phyloP scores from a whole-genome alignment of 2,113 vertebrate genomes.

The Serinus canaria region DNA sequence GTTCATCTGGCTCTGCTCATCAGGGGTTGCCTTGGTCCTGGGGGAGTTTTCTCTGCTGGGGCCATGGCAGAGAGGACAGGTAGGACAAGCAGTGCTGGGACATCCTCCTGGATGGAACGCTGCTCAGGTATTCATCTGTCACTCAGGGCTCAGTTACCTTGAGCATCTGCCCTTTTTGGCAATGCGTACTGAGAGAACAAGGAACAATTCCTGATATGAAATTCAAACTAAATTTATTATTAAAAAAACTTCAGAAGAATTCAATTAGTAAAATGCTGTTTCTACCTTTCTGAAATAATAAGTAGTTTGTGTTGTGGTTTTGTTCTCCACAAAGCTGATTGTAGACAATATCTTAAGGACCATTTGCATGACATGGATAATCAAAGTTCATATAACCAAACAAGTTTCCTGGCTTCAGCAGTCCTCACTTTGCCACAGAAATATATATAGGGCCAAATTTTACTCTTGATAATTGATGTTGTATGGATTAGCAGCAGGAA shows the following conservation, averaged over 20 bases:
- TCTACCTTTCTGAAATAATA: background rate
- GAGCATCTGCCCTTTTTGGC: background rate
- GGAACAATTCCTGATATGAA: background rate
- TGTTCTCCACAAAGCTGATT: background rate
- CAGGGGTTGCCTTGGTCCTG: background rate
- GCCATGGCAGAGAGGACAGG: too few species aligned
- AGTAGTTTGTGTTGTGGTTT: background rate
- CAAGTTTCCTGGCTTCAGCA: background rate
- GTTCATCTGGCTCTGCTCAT: background rate
- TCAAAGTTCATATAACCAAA: background rate
- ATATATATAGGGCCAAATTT: background rate
- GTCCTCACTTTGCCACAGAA: background rate
- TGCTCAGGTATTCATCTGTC: background rate
- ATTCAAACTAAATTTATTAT: background rate
- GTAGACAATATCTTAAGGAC: background rate
- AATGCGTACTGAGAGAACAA: background rate
- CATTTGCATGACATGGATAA: background rate
- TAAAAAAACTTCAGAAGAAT: background rate
- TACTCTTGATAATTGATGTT: background rate
- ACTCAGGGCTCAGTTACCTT: background rate
- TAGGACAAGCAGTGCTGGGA: background rate
- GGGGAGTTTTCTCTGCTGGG: background rate
- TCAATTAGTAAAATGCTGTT: background rate
- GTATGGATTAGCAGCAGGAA: background rate
- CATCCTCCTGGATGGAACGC: fast-evolving